phyloP scores from a whole-genome alignment of 2,113 vertebrate species.

The Catharus bicknelli region DNA sequence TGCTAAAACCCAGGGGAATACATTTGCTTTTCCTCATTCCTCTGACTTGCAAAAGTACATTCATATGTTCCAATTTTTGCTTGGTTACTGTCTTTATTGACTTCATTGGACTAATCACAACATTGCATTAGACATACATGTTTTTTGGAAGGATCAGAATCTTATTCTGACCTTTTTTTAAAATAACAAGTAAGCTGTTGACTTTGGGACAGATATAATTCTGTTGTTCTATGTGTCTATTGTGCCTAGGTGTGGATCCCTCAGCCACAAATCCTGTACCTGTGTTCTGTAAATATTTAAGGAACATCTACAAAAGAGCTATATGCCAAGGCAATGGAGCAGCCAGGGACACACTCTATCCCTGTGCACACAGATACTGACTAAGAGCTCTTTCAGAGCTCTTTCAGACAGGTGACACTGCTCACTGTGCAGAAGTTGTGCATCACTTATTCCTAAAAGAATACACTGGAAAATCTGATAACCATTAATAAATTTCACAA shows the following conservation, averaged over 20 bases:
- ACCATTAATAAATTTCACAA: background rate
- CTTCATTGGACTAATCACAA: background rate
- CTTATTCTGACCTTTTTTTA: background rate
- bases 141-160: background rate
- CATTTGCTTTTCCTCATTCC: conserved; percentile 34
- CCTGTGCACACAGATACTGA: background rate
- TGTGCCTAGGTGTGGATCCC: background rate
- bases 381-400: background rate
- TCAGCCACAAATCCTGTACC: background rate
- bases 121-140: background rate
- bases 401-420: background rate
- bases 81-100: background rate
- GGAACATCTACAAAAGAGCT: background rate
- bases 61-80: conserved; percentile 12
- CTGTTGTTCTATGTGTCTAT: background rate
- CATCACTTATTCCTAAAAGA: background rate
- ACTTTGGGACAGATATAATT: background rate
- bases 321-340: background rate
- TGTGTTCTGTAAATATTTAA: background rate
- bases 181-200: background rate
- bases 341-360: background rate
- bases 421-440: background rate
- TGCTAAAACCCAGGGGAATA: background rate
- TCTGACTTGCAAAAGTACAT: background rate
- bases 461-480: background rate